Conservation (phyloP, 2,888 invertebrate species). For the Tetragonula carbonaria region DNA sequence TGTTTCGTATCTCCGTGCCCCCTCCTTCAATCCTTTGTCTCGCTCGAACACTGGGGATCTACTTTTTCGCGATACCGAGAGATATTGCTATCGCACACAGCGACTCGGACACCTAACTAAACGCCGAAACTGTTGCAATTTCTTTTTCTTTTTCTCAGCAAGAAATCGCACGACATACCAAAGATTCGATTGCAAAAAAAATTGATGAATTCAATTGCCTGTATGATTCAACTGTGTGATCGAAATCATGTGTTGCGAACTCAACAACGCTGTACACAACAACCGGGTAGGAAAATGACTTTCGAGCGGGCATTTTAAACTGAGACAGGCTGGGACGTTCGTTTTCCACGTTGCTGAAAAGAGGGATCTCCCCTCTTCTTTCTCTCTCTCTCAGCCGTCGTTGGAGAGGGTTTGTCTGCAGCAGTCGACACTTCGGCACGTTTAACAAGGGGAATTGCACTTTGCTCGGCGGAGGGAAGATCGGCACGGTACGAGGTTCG, state of each 20-base stretch:
- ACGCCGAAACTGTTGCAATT: too few relatives aligned
- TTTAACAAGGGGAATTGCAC: constrained; percentile 61
- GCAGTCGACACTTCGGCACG: constrained; percentile 56
- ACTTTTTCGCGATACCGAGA: background rate
- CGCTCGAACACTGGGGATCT: background rate
- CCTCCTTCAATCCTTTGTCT: constrained; percentile 45
- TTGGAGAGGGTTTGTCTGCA: constrained; percentile 21
- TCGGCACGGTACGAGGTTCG: constrained; percentile 14
- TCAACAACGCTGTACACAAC: too few relatives aligned
- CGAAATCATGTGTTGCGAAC: too few relatives aligned
- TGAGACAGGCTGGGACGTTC: background rate
- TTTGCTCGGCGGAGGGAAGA: constrained; percentile 36
- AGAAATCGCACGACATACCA: too few relatives aligned
- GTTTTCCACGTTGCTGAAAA: background rate
- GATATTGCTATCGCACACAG: background rate
- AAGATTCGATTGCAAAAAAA: too few relatives aligned
- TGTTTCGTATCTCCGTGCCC: constrained; percentile 47
- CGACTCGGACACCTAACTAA: too few relatives aligned
- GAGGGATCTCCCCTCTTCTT: too few relatives aligned
- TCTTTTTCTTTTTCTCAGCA: too few relatives aligned
- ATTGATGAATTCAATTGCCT: too few relatives aligned
- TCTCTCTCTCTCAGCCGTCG: too few relatives aligned
- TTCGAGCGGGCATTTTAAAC: background rate
- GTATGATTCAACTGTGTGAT: too few relatives aligned
- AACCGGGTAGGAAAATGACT: background rate